These are phyloP conservation scores for Drosophila ambigua DNA, from an alignment of 1,140 invertebrate species.

Conservation along the genomic window DNA sequence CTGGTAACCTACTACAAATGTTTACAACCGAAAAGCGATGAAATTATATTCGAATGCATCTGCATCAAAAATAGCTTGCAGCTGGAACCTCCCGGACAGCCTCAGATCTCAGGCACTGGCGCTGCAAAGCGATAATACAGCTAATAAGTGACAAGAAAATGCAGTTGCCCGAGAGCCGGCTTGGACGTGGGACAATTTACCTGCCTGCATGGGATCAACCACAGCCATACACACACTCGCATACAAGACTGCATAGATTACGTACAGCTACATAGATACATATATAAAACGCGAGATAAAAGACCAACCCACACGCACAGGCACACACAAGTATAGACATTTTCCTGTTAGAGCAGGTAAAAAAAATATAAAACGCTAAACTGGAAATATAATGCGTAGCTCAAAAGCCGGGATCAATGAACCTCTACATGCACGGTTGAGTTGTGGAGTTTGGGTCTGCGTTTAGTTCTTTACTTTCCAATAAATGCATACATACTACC, in stretches of 20 bases:
- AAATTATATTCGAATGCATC: constrained; percentile 24
- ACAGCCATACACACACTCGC: constrained; percentile 19
- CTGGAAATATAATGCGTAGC: constrained; percentile 79
- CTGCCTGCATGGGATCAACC: constrained; percentile 41
- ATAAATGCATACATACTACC: constrained; percentile 35
- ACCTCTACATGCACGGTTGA: constrained; percentile 41
- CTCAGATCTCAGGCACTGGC: constrained; percentile 33
- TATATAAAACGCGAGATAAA: constrained; percentile 53
- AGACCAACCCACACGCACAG: constrained; percentile 38
- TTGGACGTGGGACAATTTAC: constrained; percentile 50
- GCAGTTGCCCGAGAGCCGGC: constrained; percentile 41
- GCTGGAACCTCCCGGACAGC: too few species aligned
- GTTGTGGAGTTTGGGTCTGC: constrained; percentile 41
- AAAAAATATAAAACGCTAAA: constrained; percentile 76
- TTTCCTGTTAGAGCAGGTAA: constrained; percentile 78
- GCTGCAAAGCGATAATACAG: constrained; percentile 51
- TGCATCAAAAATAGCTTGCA: too few species aligned
- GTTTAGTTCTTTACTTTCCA: constrained; percentile 54
- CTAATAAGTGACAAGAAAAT: constrained; percentile 69
- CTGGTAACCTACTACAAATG: constrained; percentile 47
- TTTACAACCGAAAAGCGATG: constrained; percentile 30
- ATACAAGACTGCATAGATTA: constrained; percentile 28
- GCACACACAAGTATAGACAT: constrained; percentile 50
- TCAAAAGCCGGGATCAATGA: constrained; percentile 75
- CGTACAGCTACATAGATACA: constrained; percentile 19